Conservation (phyloP, 2,113 vertebrate species). For the Haliaeetus leucogaster region DNA sequence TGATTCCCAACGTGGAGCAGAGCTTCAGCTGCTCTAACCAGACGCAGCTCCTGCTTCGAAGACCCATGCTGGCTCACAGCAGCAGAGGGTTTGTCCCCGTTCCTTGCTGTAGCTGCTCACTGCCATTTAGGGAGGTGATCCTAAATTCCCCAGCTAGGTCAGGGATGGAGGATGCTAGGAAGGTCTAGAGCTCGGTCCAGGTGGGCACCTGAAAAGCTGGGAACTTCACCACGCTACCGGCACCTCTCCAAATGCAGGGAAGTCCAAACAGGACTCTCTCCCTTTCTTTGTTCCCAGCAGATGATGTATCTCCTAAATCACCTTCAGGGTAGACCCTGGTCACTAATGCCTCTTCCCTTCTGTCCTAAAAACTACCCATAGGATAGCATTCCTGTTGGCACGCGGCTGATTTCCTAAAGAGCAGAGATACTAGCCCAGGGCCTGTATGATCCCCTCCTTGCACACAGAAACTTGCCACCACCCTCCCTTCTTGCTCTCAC, state of each 20-base stretch:
- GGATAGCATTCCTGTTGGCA: not conserved
- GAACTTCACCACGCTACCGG: not conserved
- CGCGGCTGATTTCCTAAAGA: not conserved
- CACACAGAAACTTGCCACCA: not conserved
- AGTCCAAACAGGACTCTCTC: rapidly evolving
- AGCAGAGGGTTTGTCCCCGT: rapidly evolving
- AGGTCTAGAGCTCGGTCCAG: not conserved
- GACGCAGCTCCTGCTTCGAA: not conserved
- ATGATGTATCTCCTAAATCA: not conserved
- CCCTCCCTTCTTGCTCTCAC: not conserved
- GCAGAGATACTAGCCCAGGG: not conserved
- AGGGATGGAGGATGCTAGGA: not conserved
- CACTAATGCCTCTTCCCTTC: not conserved
- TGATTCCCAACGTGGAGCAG: rapidly evolving
- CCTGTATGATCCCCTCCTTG: not conserved
- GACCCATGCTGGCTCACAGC: not conserved
- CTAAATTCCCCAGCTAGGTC: not conserved
- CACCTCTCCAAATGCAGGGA: not conserved
- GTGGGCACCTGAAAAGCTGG: not conserved
- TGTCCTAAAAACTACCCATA: not conserved
- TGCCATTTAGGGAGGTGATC: rapidly evolving
- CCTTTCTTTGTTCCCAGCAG: not conserved
- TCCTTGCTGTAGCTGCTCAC: not conserved
- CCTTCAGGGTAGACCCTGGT: not conserved
- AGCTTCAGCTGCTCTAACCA: not conserved